Evolutionary conservation across 2,888 invertebrate genomes (phyloP), one percentile per base, ranked within the genome.

Genomic region (Luffia ferchaultella): DNA sequence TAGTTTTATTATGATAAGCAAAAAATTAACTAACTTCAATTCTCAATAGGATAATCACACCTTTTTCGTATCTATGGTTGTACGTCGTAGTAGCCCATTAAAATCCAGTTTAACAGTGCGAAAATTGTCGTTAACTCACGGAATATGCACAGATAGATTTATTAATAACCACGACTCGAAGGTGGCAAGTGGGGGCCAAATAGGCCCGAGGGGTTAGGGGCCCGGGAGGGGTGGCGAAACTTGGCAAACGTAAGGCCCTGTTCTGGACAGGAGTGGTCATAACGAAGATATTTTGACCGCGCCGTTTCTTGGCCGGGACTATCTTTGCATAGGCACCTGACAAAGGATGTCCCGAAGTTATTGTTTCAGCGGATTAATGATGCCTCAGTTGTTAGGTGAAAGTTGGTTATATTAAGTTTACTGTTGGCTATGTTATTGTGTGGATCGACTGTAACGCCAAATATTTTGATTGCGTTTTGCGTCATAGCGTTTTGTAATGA

Each of bases 241-340:
- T 79, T 79, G 75, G 77, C 77, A 73, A 76, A 73, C 76, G 76
- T 79, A 76, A 76, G 77, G 76, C 70, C 48, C 64, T 82, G 82
- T 65, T 64, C 76, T 64, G 80, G 83, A 82, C 83, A 83, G 79
- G 68, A 77, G 71, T 75, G 78, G 82, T 77, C 82, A 82, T 82
- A 83, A 78, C 82, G 79, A 82, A 82, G 82, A 83, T 82, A 79
- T 82, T 82, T 83, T 80, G 83, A 79, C 78, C 77, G 51, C 79
- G 76, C 79, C 77, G 42, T 49, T 42, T 69, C 65, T 62, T 67
- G 66, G 65, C 54, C 65, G 52, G 60, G 59, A 60, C 60, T 63
- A 60, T 62, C 62, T 64, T 62, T 64, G 65, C 64, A 48, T 48
- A 50, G 63, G 63, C 56, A 53, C 49, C 49, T 56, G 62, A 66